These are phyloP conservation scores for Augochlora pura DNA, from an alignment of 1,140 invertebrate genomes.

Conservation along the genomic window DNA sequence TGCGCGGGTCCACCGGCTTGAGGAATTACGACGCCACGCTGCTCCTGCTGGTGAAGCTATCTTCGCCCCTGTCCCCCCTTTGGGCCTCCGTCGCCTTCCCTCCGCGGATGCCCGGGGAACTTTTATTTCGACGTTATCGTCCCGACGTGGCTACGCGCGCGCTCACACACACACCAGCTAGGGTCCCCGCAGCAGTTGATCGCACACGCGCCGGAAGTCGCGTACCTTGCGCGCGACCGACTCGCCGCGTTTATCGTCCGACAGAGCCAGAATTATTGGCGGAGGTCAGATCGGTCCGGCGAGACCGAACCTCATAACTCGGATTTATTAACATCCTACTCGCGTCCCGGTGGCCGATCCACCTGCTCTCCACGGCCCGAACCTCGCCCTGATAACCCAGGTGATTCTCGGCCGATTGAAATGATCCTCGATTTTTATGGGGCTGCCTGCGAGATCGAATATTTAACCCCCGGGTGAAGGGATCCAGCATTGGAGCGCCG, in stretches of 20 bases:
- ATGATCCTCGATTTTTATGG: no score
- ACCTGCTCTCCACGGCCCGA: no score
- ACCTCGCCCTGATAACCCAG: no score
- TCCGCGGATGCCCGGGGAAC: constrained; percentile 34
- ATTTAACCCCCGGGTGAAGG: no score
- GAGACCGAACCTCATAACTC: constrained; percentile 33
- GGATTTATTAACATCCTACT: constrained; percentile 37
- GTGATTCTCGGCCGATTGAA: no score
- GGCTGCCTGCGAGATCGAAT: no score
- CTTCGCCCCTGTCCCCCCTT: constrained; percentile 16
- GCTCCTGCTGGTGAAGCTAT: constrained; percentile 26
- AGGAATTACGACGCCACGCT: constrained; percentile 11
- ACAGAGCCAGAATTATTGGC: constrained; percentile 9
- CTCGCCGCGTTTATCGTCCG: constrained; percentile 36
- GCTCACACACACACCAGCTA: neutral
- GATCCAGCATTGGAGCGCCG: no score
- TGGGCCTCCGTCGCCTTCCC: neutral
- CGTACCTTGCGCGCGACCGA: neutral
- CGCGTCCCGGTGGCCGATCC: neutral
- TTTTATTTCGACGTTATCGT: constrained; percentile 59
- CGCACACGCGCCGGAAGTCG: neutral
- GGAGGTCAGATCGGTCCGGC: neutral
- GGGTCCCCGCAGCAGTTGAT: neutral
- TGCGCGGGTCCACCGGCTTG: neutral
- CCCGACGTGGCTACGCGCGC: neutral